Evolutionary conservation across 2,888 invertebrate species (phyloP), one percentile per base, ranked within the genome.

Genomic region (Tachina grossa): DNA sequence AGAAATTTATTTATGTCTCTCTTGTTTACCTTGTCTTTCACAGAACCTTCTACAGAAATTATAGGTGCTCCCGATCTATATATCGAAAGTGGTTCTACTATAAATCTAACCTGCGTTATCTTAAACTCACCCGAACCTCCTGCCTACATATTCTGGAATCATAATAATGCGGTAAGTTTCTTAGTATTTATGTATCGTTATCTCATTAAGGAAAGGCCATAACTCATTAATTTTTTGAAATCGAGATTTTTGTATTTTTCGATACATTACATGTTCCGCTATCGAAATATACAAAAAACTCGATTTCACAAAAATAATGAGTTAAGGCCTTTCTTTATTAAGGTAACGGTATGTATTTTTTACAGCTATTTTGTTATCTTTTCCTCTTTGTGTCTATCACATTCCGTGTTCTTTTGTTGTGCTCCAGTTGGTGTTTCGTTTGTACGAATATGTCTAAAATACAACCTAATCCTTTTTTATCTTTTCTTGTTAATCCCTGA

Each of bases 81-180:
- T 94, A 97, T 98, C 91, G 97, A 98, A 93, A 95, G 97, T 88
- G 98, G 98, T 80, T 97, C 97, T 92, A 98, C 98, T 89, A 97
- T 98, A 93, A 98, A 98, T 94, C 94, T 98, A 89, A 98, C 98
- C 86, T 98, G 98, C 93, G 96, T 98, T 90, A 97, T 98, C 89
- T 94, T 96, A 85, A 97, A 96, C 92, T 97, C 97, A 90, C 98
- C 98, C 31, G 97, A 98, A 92, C 97, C 97, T 84, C 98, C 98
- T 57, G 97, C 97, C 80, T 98, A 97, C 93, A 97, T 98, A 92
- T 97, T 96, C 93, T 98, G 97, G 97, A 97, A 97, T 94, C 97
- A 97, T 93, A 97, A 97, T 93, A 96, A 97, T 92, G 97, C 96
- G 93, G 97, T 98, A 94, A 96, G 96, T 94, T 88, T 74, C 31